These are phyloP conservation scores for Clarias macrocephalus DNA, from an alignment of 2,113 vertebrate species.

Conservation along the genomic window DNA sequence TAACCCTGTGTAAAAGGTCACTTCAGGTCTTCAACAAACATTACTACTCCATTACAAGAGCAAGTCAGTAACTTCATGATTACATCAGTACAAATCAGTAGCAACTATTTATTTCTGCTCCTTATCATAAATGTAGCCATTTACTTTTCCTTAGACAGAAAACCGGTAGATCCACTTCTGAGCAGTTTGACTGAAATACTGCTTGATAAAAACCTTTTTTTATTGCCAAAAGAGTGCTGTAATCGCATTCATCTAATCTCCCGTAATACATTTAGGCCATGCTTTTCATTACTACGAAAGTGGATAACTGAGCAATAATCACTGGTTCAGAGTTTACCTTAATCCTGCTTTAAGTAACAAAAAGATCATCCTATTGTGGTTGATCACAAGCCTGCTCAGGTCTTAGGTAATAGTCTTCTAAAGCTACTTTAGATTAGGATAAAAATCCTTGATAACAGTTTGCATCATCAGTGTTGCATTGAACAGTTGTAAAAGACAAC, in stretches of 20 bases:
- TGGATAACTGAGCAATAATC: constrained; percentile 88
- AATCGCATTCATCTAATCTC: constrained; percentile 94
- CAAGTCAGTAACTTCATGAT: background rate
- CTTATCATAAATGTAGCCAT: constrained; percentile 63
- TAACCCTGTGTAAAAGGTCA: background rate
- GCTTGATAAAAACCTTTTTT: constrained; percentile 80
- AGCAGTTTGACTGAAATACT: constrained; percentile 69
- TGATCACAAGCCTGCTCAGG: constrained; percentile 62
- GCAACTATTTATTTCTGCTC: constrained; percentile 56
- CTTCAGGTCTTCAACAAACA: background rate
- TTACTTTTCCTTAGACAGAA: constrained; percentile 55
- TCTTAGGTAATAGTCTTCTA: constrained; percentile 59
- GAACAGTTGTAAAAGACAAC: background rate
- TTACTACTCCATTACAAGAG: background rate
- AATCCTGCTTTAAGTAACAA: constrained; percentile 83
- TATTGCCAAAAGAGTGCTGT: constrained; percentile 83
- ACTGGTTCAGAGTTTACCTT: constrained; percentile 84
- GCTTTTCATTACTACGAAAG: constrained; percentile 92
- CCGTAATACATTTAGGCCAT: constrained; percentile 91
- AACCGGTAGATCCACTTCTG: constrained; percentile 63
- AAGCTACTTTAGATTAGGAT: constrained; percentile 58
- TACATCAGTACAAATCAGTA: background rate
- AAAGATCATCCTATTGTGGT: constrained; percentile 66
- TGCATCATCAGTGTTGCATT: background rate
- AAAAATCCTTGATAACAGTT: background rate